Evolutionary conservation across 2,888 invertebrate genomes (phyloP).

Genomic region (Scrobipalpa atriplicella): DNA sequence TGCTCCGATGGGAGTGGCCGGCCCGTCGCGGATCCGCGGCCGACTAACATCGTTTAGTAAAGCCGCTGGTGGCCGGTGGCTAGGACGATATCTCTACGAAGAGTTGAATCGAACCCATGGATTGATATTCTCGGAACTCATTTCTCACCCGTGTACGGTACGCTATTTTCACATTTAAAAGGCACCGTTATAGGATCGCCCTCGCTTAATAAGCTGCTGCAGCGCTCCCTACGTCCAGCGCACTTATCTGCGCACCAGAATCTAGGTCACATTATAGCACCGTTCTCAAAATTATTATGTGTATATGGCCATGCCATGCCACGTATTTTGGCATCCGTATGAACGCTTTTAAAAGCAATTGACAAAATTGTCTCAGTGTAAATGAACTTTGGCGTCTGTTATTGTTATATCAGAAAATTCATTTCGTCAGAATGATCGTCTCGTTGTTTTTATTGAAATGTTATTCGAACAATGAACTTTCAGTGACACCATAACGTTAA

Average conservation of each 20-base stretch:
- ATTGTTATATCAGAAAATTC: slow-evolving; percentile 10
- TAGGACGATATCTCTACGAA: slow-evolving; percentile 34
- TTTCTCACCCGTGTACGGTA: slow-evolving; percentile 37
- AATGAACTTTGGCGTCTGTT: neutral
- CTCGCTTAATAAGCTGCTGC: slow-evolving; percentile 42
- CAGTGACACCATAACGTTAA: slow-evolving; percentile 34
- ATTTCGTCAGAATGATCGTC: slow-evolving; percentile 43
- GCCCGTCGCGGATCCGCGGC: slow-evolving; percentile 59
- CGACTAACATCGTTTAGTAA: slow-evolving; percentile 58
- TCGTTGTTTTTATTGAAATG: slow-evolving; percentile 34
- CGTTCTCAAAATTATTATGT: slow-evolving; percentile 52
- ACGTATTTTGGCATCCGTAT: slow-evolving; percentile 47
- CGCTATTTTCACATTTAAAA: slow-evolving; percentile 48
- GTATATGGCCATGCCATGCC: slow-evolving; percentile 53
- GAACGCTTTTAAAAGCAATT: slow-evolving; percentile 32
- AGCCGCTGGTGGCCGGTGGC: slow-evolving; percentile 36
- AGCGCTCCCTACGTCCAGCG: slow-evolving; percentile 37
- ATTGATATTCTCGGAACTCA: slow-evolving; percentile 42
- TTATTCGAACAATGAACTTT: slow-evolving; percentile 50
- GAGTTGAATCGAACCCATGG: slow-evolving; percentile 41
- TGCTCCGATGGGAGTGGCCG: slow-evolving; percentile 55
- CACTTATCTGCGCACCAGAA: slow-evolving; percentile 51
- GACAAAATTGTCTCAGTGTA: neutral
- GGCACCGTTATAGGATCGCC: slow-evolving; percentile 51
- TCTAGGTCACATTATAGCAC: slow-evolving; percentile 59